A percentile compares a stretch with the other conserved stretches of the same genome.
phyloP scores from a whole-genome alignment of 2,888 invertebrate genomes.

The Pristionchus entomophagus region DNA sequence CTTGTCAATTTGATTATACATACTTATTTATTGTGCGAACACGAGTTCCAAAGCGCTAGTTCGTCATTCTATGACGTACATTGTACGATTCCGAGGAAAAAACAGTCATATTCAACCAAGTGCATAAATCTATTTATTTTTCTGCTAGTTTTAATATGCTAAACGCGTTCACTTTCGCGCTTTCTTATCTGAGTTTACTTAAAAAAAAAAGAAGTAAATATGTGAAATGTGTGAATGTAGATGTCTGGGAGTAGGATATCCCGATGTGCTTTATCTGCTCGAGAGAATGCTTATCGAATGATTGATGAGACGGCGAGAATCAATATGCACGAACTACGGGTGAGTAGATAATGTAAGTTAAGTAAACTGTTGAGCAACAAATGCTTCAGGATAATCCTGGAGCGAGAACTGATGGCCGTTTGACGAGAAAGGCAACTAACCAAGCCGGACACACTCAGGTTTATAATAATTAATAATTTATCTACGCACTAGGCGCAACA shows the following conservation, averaged over 20 bases:
- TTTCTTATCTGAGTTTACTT: background rate
- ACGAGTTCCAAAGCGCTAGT: too few relatives aligned
- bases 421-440: constrained; percentile 64
- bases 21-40: background rate
- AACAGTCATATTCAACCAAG: background rate
- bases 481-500: too few relatives aligned
- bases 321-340: constrained; percentile 28
- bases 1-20: background rate
- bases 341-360: too few relatives aligned
- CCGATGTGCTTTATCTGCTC: background rate
- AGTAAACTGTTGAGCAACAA: too few relatives aligned
- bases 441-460: constrained; percentile 57
- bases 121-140: background rate
- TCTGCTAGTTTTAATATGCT: background rate
- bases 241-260: background rate
- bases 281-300: constrained; percentile 16
- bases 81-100: too few relatives aligned
- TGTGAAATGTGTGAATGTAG: background rate
- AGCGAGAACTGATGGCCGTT: constrained; percentile 67
- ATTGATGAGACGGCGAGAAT: background rate
- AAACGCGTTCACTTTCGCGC: background rate
- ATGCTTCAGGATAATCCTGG: constrained; percentile 73
- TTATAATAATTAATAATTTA: too few relatives aligned
- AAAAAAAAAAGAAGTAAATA: too few relatives aligned
- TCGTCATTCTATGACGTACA: too few relatives aligned